Conservation (phyloP, 2,113 vertebrate genomes). For the Spheniscus mendiculus region DNA sequence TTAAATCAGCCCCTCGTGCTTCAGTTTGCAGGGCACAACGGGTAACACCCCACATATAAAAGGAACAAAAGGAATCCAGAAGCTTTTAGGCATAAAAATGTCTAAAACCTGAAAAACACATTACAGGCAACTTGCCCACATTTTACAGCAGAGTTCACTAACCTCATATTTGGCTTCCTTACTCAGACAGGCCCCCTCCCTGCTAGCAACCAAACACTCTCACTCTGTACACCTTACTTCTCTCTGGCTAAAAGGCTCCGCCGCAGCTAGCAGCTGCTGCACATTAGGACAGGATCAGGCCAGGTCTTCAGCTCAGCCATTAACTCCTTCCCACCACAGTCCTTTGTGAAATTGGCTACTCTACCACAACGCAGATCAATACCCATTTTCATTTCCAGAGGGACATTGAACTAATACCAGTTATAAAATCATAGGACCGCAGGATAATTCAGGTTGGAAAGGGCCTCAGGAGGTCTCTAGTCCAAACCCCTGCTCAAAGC, state of each 20-base stretch:
- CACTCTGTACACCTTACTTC: accelerated
- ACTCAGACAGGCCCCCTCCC: not conserved
- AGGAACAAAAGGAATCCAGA: not conserved
- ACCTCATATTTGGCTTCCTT: not conserved
- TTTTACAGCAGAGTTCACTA: not conserved
- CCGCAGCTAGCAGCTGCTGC: not conserved
- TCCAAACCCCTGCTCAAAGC: not conserved
- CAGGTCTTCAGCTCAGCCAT: not conserved
- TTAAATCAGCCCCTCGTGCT: not conserved
- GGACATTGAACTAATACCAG: not conserved
- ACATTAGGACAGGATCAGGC: not conserved
- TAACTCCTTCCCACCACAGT: not conserved
- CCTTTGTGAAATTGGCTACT: not conserved
- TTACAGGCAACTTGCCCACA: accelerated
- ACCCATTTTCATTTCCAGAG: not conserved
- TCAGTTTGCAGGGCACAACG: not conserved
- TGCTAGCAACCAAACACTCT: accelerated
- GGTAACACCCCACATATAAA: not conserved
- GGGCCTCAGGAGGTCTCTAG: not conserved
- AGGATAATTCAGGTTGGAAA: not conserved
- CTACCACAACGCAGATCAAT: not conserved
- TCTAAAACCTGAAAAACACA: not conserved
- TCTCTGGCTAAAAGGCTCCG: not conserved
- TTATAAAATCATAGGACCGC: not conserved
- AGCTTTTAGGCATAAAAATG: not conserved